Percentiles rank a stretch among this genome's conserved stretches.
Evolutionary conservation across 2,797 vertebrate species (phyloP).

Genomic region (Odontamblyopus lacepedii): DNA sequence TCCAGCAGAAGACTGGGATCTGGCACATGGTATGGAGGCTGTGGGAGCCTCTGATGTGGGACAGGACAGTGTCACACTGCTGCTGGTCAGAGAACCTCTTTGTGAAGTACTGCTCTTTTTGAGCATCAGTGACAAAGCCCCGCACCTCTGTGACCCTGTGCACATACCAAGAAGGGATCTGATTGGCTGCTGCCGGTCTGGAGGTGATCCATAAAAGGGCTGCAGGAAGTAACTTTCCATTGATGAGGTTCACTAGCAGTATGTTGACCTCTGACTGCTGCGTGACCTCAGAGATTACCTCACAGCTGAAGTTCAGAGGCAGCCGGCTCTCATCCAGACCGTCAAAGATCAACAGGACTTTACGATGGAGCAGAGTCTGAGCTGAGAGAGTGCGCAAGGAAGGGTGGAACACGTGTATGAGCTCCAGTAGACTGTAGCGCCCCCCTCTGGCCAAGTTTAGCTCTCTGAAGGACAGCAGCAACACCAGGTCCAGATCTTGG

Average conservation of each 20-base stretch:
- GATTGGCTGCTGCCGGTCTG: conserved; percentile 11
- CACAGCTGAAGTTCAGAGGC: not conserved
- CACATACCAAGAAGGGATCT: not conserved
- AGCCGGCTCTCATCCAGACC: not conserved
- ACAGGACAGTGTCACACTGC: not conserved
- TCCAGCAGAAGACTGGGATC: conserved; percentile 32
- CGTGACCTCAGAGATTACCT: not conserved
- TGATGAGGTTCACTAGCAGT: conserved; percentile 1
- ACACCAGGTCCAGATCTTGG: too few species aligned
- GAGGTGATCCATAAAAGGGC: conserved; percentile 19
- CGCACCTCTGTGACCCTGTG: conserved; percentile 27
- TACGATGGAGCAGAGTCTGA: not conserved
- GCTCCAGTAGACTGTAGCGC: not conserved
- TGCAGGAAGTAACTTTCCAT: conserved; percentile 2
- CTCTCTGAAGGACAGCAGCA: too few species aligned
- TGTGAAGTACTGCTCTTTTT: conserved; percentile 40
- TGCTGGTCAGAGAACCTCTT: not conserved
- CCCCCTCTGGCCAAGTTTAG: not conserved
- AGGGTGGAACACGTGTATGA: not conserved
- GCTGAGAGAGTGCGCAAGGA: not conserved
- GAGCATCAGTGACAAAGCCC: conserved; percentile 11
- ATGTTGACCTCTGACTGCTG: not conserved
- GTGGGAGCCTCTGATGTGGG: conserved; percentile 20
- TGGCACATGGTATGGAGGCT: conserved; percentile 39
- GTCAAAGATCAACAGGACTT: not conserved